A percentile compares a stretch with the other conserved stretches of the same genome.
phyloP scores from a whole-genome alignment of 2,113 vertebrate species.

The Neotoma lepida region DNA sequence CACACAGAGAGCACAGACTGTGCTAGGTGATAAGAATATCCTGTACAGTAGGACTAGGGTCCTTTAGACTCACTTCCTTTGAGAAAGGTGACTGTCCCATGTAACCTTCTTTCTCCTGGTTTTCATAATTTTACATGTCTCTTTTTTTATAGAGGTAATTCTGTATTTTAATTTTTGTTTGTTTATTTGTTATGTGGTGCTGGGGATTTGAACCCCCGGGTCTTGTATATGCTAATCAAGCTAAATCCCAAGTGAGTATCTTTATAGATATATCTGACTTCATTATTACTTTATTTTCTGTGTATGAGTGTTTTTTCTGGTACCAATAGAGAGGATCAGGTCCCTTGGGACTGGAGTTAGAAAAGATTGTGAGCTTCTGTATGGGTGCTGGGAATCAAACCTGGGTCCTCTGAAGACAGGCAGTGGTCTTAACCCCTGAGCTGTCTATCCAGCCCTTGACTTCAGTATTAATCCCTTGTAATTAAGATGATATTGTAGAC shows the following conservation, averaged over 20 bases:
- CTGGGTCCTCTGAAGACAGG: background rate
- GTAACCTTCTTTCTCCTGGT: background rate
- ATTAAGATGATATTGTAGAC: conserved; percentile 45
- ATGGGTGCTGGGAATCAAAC: background rate
- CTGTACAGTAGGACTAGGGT: background rate
- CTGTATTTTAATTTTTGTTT: background rate
- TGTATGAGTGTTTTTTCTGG: background rate
- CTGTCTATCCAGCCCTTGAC: background rate
- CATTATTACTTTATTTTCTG: background rate
- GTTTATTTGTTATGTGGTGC: background rate
- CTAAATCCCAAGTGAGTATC: background rate
- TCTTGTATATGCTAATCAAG: background rate
- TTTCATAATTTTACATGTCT: conserved; percentile 40
- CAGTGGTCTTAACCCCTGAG: background rate
- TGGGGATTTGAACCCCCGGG: background rate
- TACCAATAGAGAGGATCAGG: background rate
- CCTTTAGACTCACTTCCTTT: conserved; percentile 23
- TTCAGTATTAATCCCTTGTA: conserved; percentile 49
- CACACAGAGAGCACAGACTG: background rate
- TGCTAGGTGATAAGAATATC: background rate
- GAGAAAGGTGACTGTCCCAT: background rate
- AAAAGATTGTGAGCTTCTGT: background rate
- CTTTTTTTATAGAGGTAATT: conserved; percentile 27
- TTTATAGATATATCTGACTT: conserved; percentile 34
- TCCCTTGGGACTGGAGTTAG: background rate